Conservation (phyloP, 1,140 invertebrate species). For the Drosophila nigromelanica region DNA sequence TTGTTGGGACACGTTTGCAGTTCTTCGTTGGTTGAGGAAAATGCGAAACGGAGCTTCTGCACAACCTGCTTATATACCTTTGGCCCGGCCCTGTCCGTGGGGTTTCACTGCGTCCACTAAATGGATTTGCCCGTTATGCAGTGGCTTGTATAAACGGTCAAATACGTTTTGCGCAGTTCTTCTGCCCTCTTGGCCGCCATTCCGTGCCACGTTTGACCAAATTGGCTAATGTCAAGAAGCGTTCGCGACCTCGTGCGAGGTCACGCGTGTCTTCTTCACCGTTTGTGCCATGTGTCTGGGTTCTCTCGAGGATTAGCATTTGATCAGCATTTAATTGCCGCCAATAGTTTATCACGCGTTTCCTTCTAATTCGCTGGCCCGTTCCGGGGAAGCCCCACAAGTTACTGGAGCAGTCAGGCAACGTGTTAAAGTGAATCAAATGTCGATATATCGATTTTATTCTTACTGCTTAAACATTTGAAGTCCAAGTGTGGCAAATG, state of each 20-base stretch:
- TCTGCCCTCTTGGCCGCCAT: background rate
- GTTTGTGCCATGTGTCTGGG: constrained; percentile 15
- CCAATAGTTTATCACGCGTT: constrained; percentile 2
- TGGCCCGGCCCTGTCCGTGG: constrained; percentile 57
- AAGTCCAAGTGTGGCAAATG: too few species aligned
- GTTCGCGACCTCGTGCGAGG: constrained; percentile 65
- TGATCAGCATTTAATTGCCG: constrained; percentile 5
- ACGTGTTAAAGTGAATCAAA: constrained; percentile 37
- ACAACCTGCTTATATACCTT: constrained; percentile 83
- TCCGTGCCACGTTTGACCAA: constrained; percentile 50
- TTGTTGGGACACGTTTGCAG: constrained; percentile 13
- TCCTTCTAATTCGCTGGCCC: background rate
- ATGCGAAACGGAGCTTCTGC: constrained; percentile 51
- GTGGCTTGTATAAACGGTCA: constrained; percentile 29
- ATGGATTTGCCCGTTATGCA: constrained; percentile 79
- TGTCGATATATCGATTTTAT: constrained; percentile 61
- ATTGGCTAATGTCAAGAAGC: constrained; percentile 78
- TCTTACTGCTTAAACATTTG: constrained; percentile 6
- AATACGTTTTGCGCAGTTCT: constrained; percentile 32
- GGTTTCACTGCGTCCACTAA: constrained; percentile 67
- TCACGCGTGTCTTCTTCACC: constrained; percentile 30
- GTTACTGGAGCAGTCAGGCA: constrained; percentile 33
- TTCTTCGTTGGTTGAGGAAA: constrained; percentile 57
- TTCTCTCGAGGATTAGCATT: constrained; percentile 51
- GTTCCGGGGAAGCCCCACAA: constrained; percentile 44